Conservation (phyloP, 2,797 vertebrate species). For the Amphiprion clarkii region DNA sequence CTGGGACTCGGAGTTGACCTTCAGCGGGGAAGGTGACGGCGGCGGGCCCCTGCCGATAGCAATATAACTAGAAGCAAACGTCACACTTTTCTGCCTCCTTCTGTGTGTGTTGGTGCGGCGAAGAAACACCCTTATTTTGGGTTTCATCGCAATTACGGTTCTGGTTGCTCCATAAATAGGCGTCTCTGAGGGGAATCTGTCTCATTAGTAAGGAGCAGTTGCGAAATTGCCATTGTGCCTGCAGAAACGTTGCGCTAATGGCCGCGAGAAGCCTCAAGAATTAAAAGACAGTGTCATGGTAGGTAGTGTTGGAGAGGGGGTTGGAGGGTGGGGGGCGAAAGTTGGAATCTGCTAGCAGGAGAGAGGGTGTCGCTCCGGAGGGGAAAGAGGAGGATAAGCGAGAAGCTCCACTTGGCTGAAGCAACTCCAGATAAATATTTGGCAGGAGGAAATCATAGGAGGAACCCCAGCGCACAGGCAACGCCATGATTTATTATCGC, state of each 20-base stretch:
- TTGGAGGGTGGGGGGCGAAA: background rate
- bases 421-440: slow-evolving; percentile 58
- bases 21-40: slow-evolving; percentile 32
- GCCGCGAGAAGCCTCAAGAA: slow-evolving; percentile 42
- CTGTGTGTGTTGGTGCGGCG: background rate
- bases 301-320: background rate
- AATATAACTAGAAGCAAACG: slow-evolving; percentile 12
- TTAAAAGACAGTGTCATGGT: slow-evolving; percentile 30
- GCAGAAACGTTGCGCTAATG: slow-evolving; percentile 53
- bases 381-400: background rate
- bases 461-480: slow-evolving; percentile 57
- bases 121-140: slow-evolving; percentile 33
- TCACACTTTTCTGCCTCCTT: slow-evolving; percentile 7
- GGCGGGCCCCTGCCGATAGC: background rate
- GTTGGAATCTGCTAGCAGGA: slow-evolving; percentile 9
- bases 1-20: slow-evolving; percentile 43
- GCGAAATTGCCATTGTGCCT: slow-evolving; percentile 52
- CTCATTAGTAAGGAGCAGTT: slow-evolving; percentile 64
- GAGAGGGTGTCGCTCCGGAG: too few species aligned
- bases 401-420: slow-evolving; percentile 28
- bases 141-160: slow-evolving; percentile 40
- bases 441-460: slow-evolving; percentile 46
- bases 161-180: slow-evolving; percentile 55
- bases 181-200: slow-evolving; percentile 61
- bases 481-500: slow-evolving; percentile 68